Conservation (phyloP, 2,113 vertebrate species). For the Holacanthus passer region DNA sequence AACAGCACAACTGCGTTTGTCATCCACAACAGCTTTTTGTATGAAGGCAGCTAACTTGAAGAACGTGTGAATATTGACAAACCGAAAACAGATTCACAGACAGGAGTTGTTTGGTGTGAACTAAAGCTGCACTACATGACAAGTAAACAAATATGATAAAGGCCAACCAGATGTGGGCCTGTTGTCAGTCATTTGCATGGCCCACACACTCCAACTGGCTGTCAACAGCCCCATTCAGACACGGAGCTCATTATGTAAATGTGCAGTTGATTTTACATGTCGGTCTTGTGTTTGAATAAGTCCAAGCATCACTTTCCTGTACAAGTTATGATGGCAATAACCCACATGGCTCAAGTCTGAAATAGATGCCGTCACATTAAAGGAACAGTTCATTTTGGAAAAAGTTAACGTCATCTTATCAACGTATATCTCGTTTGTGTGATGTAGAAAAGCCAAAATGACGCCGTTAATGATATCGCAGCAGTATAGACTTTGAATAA, state of each 20-base stretch:
- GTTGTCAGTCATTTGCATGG: slow-evolving; percentile 14
- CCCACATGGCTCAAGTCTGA: not conserved
- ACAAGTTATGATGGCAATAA: not conserved
- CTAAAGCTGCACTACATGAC: not conserved
- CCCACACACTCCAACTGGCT: slow-evolving; percentile 1
- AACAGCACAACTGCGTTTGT: not conserved
- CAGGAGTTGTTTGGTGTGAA: not conserved
- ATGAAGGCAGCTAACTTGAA: not conserved
- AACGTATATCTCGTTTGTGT: too few relatives aligned
- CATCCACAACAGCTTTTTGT: not conserved
- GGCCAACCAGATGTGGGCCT: not conserved
- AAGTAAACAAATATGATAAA: slow-evolving; percentile 6
- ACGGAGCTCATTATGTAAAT: slow-evolving; percentile 26
- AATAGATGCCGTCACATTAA: not conserved
- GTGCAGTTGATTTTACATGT: slow-evolving; percentile 6
- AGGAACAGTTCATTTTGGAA: not conserved
- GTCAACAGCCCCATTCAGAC: not conserved
- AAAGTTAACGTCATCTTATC: not conserved
- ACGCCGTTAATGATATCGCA: too few relatives aligned
- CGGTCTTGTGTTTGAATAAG: not conserved
- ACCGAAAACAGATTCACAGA: not conserved
- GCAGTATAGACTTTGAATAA: too few relatives aligned
- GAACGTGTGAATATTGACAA: not conserved
- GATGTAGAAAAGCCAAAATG: too few relatives aligned
- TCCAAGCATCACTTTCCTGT: not conserved